A percentile compares a stretch with the other conserved stretches of the same genome.
These are phyloP conservation scores for Vulpes lagopus DNA, from an alignment of 2,113 vertebrate species.

Conservation along the genomic window DNA sequence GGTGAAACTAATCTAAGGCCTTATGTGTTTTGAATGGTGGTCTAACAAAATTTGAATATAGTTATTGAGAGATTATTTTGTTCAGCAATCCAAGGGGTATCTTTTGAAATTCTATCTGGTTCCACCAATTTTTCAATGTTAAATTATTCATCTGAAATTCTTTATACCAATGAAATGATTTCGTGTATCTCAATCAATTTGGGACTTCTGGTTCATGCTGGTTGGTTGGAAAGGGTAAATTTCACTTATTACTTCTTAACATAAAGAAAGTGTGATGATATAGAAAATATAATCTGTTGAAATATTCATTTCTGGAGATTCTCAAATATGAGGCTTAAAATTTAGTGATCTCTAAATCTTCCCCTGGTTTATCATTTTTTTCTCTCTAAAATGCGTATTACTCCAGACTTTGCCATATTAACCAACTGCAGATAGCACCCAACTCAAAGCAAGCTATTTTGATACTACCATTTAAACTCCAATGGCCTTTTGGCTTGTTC, in stretches of 20 bases:
- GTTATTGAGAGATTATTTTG: conserved; percentile 15
- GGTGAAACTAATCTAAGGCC: neutral
- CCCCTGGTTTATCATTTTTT: neutral
- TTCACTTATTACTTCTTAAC: conserved; percentile 45
- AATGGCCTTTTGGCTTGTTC: neutral
- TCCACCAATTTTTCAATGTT: conserved; percentile 20
- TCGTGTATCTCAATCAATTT: conserved; percentile 22
- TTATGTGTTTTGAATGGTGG: neutral
- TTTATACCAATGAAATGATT: conserved; percentile 28
- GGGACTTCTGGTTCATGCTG: neutral
- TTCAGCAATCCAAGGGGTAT: neutral
- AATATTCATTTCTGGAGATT: conserved; percentile 63
- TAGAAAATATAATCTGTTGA: conserved; percentile 61
- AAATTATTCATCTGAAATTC: neutral
- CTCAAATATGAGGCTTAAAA: conserved; percentile 10
- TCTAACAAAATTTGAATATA: neutral
- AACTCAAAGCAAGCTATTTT: neutral
- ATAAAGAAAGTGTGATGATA: conserved; percentile 16
- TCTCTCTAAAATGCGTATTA: conserved; percentile 3
- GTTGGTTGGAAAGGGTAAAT: conserved; percentile 30
- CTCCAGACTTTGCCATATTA: neutral
- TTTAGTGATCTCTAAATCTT: conserved; percentile 37
- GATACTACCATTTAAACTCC: neutral
- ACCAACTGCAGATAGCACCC: neutral
- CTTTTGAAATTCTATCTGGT: conserved; percentile 1